These are phyloP conservation scores for Rapana venosa DNA, from an alignment of 2,888 invertebrate genomes.

Conservation along the genomic window DNA sequence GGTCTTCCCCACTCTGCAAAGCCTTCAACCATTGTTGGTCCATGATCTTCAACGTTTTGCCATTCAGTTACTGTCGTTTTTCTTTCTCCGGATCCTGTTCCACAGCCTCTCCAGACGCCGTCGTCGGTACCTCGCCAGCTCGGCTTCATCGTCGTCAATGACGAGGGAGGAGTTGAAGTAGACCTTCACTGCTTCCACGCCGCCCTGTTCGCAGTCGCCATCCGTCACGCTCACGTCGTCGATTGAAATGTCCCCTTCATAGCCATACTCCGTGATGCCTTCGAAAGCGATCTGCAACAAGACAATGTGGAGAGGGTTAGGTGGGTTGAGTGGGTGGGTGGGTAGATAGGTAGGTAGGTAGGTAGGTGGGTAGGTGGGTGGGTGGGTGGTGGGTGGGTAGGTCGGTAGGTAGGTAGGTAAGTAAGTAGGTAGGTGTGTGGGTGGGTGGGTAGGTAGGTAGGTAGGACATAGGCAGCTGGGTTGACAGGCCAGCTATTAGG, in stretches of 20 bases:
- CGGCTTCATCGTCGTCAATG: neutral
- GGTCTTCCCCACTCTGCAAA: neutral
- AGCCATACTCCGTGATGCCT: constrained; percentile 7
- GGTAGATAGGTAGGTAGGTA: neutral
- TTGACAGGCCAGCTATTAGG: too few species aligned
- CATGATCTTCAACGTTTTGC: neutral
- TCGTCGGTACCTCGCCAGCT: too few species aligned
- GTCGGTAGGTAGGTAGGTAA: too few species aligned
- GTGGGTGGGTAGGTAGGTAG: too few species aligned
- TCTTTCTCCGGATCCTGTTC: neutral
- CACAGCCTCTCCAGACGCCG: neutral
- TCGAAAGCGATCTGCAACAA: constrained; percentile 8
- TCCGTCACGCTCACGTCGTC: constrained; percentile 24
- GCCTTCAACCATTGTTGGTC: neutral
- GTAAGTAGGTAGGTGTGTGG: too few species aligned
- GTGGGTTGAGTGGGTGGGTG: neutral
- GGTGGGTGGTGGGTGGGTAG: too few species aligned
- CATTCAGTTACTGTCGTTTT: neutral
- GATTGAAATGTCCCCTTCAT: neutral
- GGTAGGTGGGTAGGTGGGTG: neutral
- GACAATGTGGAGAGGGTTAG: neutral
- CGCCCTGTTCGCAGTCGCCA: neutral
- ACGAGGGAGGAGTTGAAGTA: neutral
- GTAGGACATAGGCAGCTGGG: too few species aligned
- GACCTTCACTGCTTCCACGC: neutral